phyloP scores from a whole-genome alignment of 2,888 invertebrate species.

The Rhingia campestris region DNA sequence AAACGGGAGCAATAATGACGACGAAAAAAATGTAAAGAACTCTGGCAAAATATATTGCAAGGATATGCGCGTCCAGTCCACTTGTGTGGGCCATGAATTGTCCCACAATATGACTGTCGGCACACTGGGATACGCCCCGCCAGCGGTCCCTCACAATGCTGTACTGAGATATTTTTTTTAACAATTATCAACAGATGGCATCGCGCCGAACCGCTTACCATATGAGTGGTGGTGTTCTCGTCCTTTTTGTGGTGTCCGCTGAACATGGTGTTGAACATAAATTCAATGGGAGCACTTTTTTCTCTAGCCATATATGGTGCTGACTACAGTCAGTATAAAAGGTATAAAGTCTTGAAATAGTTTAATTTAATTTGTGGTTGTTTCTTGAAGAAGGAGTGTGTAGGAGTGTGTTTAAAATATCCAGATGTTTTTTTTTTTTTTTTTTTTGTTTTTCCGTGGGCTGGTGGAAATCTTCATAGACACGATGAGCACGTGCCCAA shows the following conservation, averaged over 20 bases:
- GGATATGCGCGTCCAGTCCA: slow-evolving; percentile 30
- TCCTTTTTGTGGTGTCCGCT: slow-evolving; percentile 75
- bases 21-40: slow-evolving; percentile 59
- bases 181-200: slow-evolving; percentile 75
- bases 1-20: slow-evolving; percentile 69
- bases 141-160: slow-evolving; percentile 9
- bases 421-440: too few relatives aligned
- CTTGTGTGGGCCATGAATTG: slow-evolving; percentile 47
- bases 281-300: slow-evolving; percentile 74
- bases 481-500: too few relatives aligned
- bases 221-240: slow-evolving; percentile 71
- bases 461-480: too few relatives aligned
- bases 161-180: slow-evolving; percentile 62
- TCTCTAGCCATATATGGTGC: not conserved
- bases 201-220: slow-evolving; percentile 70
- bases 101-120: slow-evolving; percentile 51
- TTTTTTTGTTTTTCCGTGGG: too few relatives aligned
- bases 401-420: not conserved
- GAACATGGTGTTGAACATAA: slow-evolving; percentile 76
- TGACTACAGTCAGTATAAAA: not conserved
- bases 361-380: not conserved
- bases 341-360: not conserved
- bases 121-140: slow-evolving; percentile 40
- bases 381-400: not conserved
- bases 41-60: slow-evolving; percentile 21